Evolutionary conservation across 2,888 invertebrate genomes (phyloP).

Genomic region (Pardosa pseudoannulata): DNA sequence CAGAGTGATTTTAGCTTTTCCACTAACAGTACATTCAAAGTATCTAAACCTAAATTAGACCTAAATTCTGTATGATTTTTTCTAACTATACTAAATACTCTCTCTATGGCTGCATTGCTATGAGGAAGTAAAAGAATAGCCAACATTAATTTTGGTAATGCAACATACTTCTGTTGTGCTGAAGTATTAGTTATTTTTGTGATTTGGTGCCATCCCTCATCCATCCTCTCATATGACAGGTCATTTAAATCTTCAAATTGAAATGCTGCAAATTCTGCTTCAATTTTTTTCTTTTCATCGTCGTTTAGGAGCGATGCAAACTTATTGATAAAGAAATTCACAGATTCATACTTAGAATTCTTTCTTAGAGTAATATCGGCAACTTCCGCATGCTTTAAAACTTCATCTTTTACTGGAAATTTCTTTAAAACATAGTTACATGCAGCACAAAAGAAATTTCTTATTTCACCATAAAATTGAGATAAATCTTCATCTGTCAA

Average conservation of each 20-base stretch:
- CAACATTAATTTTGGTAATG: neutral
- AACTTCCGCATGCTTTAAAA: neutral
- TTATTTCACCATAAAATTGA: too few relatives aligned
- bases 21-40: neutral
- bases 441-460: too few relatives aligned
- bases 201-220: neutral
- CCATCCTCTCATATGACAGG: neutral
- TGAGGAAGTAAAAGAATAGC: neutral
- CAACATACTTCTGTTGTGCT: neutral
- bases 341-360: neutral
- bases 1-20: neutral
- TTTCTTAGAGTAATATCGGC: neutral
- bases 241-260: neutral
- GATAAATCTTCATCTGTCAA: too few relatives aligned
- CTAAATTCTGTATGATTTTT: neutral
- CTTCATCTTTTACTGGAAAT: too few relatives aligned
- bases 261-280: neutral
- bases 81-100: neutral
- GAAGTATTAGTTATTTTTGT: neutral
- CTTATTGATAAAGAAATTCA: neutral
- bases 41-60: too few relatives aligned
- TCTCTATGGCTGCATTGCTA: neutral
- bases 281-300: neutral
- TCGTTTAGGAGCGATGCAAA: neutral
- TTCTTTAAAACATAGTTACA: too few relatives aligned